These are phyloP conservation scores for Epizoanthus ramosus DNA, from an alignment of 92 coral and sea anemone species.

Conservation along the genomic window DNA sequence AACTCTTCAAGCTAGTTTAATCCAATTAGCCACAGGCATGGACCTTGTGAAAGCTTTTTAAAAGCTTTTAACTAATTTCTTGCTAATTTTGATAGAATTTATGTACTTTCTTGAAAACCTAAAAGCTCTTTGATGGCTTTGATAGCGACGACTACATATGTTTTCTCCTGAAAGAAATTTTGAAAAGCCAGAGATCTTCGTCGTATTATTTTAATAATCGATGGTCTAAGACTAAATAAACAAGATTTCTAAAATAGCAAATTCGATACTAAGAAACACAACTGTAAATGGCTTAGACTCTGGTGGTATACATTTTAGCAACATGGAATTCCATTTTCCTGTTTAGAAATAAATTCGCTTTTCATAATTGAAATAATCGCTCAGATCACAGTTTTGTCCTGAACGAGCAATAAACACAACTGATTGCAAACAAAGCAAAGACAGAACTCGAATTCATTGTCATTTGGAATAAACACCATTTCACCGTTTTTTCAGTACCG, in stretches of 20 bases:
- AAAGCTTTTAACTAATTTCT: not conserved
- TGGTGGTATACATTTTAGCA: not conserved
- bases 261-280: not conserved
- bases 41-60: not conserved
- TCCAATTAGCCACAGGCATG: conserved; percentile 1
- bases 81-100: not conserved
- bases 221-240: not conserved
- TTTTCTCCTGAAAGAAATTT: not conserved
- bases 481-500: too few species aligned
- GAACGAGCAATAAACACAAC: too few species aligned
- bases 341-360: not conserved
- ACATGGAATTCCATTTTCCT: not conserved
- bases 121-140: too few species aligned
- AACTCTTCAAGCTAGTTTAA: not conserved
- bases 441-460: too few species aligned
- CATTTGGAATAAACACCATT: too few species aligned
- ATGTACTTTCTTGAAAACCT: too few species aligned
- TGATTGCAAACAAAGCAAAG: too few species aligned
- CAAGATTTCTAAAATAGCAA: not conserved
- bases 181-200: not conserved
- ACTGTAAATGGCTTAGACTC: not conserved
- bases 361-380: not conserved
- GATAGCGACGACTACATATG: too few species aligned
- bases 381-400: too few species aligned
- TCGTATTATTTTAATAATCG: not conserved